Percentiles rank a stretch among this genome's conserved stretches.
Evolutionary conservation across 2,888 invertebrate genomes (phyloP).

Genomic region (Aleiodes alternator): DNA sequence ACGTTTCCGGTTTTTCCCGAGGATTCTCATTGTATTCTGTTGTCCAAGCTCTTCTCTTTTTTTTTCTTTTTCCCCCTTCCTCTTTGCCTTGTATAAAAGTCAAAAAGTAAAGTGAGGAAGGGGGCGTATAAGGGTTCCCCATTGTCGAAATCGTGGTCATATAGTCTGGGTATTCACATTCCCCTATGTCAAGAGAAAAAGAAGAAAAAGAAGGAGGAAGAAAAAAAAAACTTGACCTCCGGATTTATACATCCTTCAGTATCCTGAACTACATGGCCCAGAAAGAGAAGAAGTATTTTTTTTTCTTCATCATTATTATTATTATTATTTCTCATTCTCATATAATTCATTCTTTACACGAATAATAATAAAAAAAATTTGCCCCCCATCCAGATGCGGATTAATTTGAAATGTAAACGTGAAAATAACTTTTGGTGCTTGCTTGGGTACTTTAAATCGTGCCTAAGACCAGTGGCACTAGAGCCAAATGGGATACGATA

Average conservation of each 20-base stretch:
- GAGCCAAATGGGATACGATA: slow-evolving; percentile 38
- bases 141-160: slow-evolving; percentile 50
- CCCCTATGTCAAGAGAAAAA: slow-evolving; percentile 21
- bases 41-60: slow-evolving; percentile 36
- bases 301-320: neutral
- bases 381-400: too few species aligned
- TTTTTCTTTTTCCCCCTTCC: slow-evolving; percentile 24
- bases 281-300: too few species aligned
- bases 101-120: slow-evolving; percentile 64
- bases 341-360: too few species aligned
- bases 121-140: slow-evolving; percentile 64
- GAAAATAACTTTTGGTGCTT: neutral
- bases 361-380: too few species aligned
- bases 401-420: too few species aligned
- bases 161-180: slow-evolving; percentile 49
- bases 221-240: slow-evolving; percentile 41
- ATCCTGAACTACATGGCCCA: neutral
- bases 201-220: too few species aligned
- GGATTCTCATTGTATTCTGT: slow-evolving; percentile 10
- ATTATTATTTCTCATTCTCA: too few species aligned
- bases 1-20: slow-evolving; percentile 68
- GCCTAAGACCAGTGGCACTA: slow-evolving; percentile 24
- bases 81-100: slow-evolving; percentile 57
- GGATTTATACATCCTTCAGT: slow-evolving; percentile 24
- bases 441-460: slow-evolving; percentile 27